Base-by-base conservation (phyloP, 2,113 vertebrate genomes). In the Mellivora capensis region DNA sequence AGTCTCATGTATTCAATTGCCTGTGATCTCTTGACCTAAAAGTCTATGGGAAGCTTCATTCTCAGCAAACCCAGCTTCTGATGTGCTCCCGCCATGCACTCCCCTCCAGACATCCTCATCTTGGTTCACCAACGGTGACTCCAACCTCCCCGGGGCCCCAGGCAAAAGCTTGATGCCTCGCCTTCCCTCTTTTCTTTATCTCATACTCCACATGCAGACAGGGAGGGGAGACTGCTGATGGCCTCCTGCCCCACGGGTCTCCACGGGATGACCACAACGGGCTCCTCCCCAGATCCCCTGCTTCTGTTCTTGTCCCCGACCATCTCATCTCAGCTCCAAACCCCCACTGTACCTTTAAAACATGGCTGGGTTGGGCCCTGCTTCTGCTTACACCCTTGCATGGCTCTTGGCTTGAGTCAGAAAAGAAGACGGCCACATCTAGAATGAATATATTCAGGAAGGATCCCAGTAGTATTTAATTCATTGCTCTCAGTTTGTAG, bases 31-130 rank as follows among this genome's bases (percentile, higher is more conserved):
- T 87, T 10, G 29, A 37, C 34, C 49, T 29, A 47, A 59, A n/a
- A 29, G 47, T 79, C 42, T 42, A 27, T 7, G n/a, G 47, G 34
- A 42, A 10, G 42, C 39, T 64, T n/a, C 13, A 21, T 90, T 74
- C 42, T 42, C 76, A 61, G 93, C 23, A 47, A 69, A 47, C 10
- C 5, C 59, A 42, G 9, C 23, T 64, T 71, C 87, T 47, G 29
- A 23, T 39, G 14, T n/a, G 54, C 8, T 20, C 6, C 27, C 4
- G 6, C 11, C 5, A 31, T 0, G 6, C 12, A 34, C 52, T 34
- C 23, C 23, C 3, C 3, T 11, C 17, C 3, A 4, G 61, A 27
- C 15, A 0, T 31, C 11, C 39, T 25, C 0, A 2, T 52, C 11
- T 23, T 29, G 10, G n/a, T 64, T 27, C 3, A 6, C 23, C 6